Base-by-base conservation (phyloP, 2,888 invertebrate species). In the Sesia apiformis region DNA sequence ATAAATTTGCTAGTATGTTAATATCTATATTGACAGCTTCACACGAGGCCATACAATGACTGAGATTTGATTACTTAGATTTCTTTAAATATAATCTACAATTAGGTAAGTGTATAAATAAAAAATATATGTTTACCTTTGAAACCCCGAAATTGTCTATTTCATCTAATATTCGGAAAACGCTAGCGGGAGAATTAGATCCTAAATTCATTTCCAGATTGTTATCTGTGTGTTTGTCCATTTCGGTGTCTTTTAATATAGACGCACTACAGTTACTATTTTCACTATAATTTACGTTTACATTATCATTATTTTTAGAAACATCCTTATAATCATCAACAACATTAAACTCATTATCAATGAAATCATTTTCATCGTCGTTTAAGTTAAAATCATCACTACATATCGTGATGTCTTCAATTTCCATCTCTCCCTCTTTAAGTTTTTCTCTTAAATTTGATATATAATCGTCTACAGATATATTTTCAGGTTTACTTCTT, bases 321-420 rank as follows among this genome's bases (percentile, higher is more conserved):
- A 56, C 52, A 38, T 64, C 58, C 56, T 64, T 56, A 52, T 60
- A n/a, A 52, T 38, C 54, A 53, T 50, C 53, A 52, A 49, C 40
- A 43, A 41, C 5, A 50, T 52, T 39, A 49, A 4, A 23, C 40
- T 52, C 49, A 53, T 52, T 49, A 52, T 53, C 53, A 53, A 52
- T 52, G 46, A 38, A 38, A 39, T 8, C 51, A 52, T 39, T 41
- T 39, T 58, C 53, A 8, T 57, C 61, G n/a, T 67, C 63, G 5
- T 1, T 4, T 39, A 75, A 57, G 3, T 67, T 54, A 50, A 84
- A 83, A 53, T 82, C 83, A 3, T 79, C 76, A 57, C 78, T 82
- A 53, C 70, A 70, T 0, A 78, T 40, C 4, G 67, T 75, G 4
- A 66, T 55, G 4, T 69, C 65, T 54, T 76, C 70, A 4, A 68